Evolutionary conservation across 2,113 vertebrate species (phyloP), one percentile per base, ranked within the genome.

Genomic region (Condylura cristata): DNA sequence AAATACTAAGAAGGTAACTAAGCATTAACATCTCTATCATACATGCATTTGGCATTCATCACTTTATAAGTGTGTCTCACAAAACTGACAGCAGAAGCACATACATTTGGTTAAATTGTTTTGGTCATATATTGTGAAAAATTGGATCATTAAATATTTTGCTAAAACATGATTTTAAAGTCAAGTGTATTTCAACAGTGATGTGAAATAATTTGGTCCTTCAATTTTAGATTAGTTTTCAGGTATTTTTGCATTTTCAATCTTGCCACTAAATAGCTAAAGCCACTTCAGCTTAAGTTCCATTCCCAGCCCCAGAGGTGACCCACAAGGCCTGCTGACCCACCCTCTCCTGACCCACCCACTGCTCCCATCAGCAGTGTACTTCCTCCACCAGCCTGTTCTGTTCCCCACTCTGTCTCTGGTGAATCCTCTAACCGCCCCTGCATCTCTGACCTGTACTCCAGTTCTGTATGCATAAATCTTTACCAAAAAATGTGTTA

Each of bases 111-210:
- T 63, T 71, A 82, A 76, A 71, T 17, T 71, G 26, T 32, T 91
- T 44, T 39, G 37, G 83, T 20, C 46, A n/a, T 24, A 83, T 30
- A 82, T n/a, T 8, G 48, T 32, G 30, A 90, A 63, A 63, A 5
- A 65, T 39, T 48, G 71, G 11, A 46, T 65, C 61, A 72, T 46
- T 70, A 48, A 17, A 44, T 71, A 12, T 83, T 83, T 83, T 37
- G 70, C 18, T 91, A 81, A 94, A 75, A 58, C 56, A 58, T 71
- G 11, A 82, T 76, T 90, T 93, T 46, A 76, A 86, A 61, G 70
- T 11, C 41, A 44, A 10, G 9, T 11, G 6, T 51, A 34, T 93
- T 93, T 81, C 41, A 75, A 9, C 9, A 44, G 17, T 22, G 20
- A 53, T 75, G 9, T 68, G 51, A 41, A 8, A 44, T 48, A 93